A percentile compares a stretch with the other conserved stretches of the same genome.
phyloP scores from a whole-genome alignment of 2,113 vertebrate genomes.

The Cololabis saira region DNA sequence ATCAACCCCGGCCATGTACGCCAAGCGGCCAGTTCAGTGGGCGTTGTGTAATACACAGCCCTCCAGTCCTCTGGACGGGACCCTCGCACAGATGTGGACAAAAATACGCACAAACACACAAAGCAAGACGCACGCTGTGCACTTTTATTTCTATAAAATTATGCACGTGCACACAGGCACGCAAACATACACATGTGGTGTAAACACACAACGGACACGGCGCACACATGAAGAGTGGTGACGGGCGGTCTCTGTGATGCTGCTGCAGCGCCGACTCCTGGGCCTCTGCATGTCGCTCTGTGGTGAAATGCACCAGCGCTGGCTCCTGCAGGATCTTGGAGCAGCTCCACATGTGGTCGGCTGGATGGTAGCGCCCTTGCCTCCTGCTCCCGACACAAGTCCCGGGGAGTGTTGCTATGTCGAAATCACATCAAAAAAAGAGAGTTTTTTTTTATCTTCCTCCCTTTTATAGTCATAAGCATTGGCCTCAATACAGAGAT shows the following conservation, averaged over 20 bases:
- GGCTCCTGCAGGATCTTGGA: constrained; percentile 60
- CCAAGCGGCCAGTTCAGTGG: constrained; percentile 56
- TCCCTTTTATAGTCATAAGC: background rate
- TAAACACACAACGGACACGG: background rate
- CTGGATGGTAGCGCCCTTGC: constrained; percentile 66
- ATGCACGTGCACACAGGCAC: background rate
- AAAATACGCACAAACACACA: background rate
- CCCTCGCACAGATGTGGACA: constrained; percentile 8
- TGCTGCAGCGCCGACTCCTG: constrained; percentile 44
- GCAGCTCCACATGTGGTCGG: constrained; percentile 65
- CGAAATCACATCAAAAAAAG: constrained; percentile 19
- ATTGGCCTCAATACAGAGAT: constrained; percentile 1
- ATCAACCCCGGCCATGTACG: constrained; percentile 56
- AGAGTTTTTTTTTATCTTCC: constrained; percentile 15
- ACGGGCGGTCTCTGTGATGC: constrained; percentile 63
- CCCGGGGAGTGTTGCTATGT: constrained; percentile 24
- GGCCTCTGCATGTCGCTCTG: constrained; percentile 65
- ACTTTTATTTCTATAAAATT: background rate
- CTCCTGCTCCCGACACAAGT: constrained; percentile 54
- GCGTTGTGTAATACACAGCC: constrained; percentile 53
- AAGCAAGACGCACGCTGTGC: background rate
- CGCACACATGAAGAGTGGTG: constrained; percentile 43
- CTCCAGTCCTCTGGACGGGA: constrained; percentile 37
- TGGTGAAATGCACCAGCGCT: constrained; percentile 56
- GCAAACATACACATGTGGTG: background rate